phyloP scores from a whole-genome alignment of 2,113 vertebrate genomes.

The Neogale vison region DNA sequence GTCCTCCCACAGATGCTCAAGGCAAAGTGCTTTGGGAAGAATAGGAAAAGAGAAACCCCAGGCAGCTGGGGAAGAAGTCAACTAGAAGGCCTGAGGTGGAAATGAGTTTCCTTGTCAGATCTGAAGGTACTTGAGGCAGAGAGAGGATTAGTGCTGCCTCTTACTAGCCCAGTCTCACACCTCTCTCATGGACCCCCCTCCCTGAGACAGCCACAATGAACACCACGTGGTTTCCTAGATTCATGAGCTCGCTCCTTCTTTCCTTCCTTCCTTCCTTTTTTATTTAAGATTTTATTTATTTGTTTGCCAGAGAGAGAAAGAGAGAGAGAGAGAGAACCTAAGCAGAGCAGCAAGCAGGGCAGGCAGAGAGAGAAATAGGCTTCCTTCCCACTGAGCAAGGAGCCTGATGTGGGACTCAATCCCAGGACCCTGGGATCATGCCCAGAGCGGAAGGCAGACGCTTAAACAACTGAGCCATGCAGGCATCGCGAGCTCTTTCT shows the following conservation, averaged over 20 bases:
- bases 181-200: neutral
- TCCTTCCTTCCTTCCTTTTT: too few species aligned
- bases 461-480: too few species aligned
- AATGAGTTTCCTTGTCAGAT: neutral
- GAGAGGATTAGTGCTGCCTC: neutral
- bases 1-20: neutral
- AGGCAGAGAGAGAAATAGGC: too few species aligned
- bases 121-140: neutral
- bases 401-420: too few species aligned
- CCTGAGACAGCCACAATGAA: neutral
- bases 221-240: neutral
- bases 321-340: too few species aligned
- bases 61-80: neutral
- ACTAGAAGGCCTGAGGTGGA: neutral
- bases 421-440: too few species aligned
- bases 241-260: neutral
- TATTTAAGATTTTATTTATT: too few species aligned
- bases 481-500: too few species aligned
- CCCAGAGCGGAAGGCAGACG: too few species aligned
- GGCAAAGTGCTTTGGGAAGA: neutral
- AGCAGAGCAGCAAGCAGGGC: too few species aligned
- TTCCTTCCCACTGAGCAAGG: too few species aligned
- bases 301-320: too few species aligned
- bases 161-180: neutral
- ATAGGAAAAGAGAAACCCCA: neutral